Evolutionary conservation across 2,113 vertebrate genomes (phyloP).

Genomic region (Oenanthe oenanthe): DNA sequence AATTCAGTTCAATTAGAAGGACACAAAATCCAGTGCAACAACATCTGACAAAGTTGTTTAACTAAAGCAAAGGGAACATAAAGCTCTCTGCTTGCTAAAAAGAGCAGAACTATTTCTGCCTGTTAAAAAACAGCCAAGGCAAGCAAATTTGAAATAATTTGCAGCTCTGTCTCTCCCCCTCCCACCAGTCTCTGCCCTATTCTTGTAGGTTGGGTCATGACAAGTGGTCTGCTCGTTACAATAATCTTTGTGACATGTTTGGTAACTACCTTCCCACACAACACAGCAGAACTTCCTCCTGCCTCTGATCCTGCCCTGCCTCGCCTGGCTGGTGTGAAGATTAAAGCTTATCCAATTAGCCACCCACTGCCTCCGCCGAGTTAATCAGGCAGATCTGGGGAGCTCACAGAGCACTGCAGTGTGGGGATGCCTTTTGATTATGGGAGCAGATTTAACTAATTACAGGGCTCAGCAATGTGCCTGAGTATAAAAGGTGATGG

Average conservation of each 20-base stretch:
- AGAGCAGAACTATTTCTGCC: background rate
- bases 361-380: conserved; percentile 76
- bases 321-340: conserved; percentile 83
- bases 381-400: conserved; percentile 82
- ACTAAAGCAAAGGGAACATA: background rate
- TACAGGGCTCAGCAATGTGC: conserved; percentile 75
- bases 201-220: conserved; percentile 30
- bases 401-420: conserved; percentile 75
- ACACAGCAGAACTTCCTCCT: conserved; percentile 76
- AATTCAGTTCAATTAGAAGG: background rate
- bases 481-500: conserved; percentile 74
- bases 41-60: background rate
- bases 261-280: conserved; percentile 74
- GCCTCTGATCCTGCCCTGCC: conserved; percentile 61
- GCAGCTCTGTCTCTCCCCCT: background rate
- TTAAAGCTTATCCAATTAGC: conserved; percentile 94
- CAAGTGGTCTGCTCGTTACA: conserved; percentile 43
- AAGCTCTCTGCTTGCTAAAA: background rate
- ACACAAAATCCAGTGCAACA: background rate
- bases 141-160: conserved; percentile 44
- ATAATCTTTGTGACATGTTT: conserved; percentile 83
- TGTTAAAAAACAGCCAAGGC: background rate
- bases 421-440: conserved; percentile 68
- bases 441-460: conserved; percentile 86
- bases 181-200: background rate